Evolutionary conservation across 1,140 invertebrate species (phyloP).

Genomic region (Drosophila nannoptera): DNA sequence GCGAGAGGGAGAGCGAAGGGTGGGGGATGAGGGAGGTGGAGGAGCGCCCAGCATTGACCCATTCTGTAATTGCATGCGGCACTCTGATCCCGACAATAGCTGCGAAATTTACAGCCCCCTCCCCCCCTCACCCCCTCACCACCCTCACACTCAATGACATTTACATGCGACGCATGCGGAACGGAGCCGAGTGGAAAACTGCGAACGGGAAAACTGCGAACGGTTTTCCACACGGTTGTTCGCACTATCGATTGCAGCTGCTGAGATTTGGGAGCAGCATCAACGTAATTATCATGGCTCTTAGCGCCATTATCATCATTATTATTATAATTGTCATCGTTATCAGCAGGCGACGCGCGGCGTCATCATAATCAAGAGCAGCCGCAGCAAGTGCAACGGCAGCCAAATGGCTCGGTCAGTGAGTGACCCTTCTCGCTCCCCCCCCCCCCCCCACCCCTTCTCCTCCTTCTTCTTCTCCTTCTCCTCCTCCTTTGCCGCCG

Average conservation of each 20-base stretch:
- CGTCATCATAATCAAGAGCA: slow-evolving; percentile 16
- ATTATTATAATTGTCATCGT: slow-evolving; percentile 21
- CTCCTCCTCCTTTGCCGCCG: no score
- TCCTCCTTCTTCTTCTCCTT: no score
- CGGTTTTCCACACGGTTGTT: no score
- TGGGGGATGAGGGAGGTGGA: no score
- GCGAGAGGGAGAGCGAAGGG: neutral
- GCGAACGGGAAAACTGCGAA: neutral
- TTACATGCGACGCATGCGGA: slow-evolving; percentile 8
- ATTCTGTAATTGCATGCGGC: slow-evolving; percentile 16
- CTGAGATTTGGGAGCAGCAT: neutral
- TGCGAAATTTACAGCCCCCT: slow-evolving; percentile 8
- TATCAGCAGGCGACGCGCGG: slow-evolving; percentile 28
- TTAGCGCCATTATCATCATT: neutral
- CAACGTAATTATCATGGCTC: slow-evolving; percentile 9
- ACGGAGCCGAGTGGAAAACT: neutral
- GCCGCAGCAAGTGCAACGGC: slow-evolving; percentile 1
- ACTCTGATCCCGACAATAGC: slow-evolving; percentile 4
- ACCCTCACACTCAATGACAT: slow-evolving; percentile 4
- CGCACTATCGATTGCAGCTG: no score
- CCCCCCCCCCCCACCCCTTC: no score
- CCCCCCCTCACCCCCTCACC: no score
- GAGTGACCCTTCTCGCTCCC: no score
- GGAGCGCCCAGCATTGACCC: neutral
- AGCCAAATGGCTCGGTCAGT: slow-evolving; percentile 13